Evolutionary conservation across 2,797 vertebrate genomes (phyloP).

Genomic region (Clarias fuscus): DNA sequence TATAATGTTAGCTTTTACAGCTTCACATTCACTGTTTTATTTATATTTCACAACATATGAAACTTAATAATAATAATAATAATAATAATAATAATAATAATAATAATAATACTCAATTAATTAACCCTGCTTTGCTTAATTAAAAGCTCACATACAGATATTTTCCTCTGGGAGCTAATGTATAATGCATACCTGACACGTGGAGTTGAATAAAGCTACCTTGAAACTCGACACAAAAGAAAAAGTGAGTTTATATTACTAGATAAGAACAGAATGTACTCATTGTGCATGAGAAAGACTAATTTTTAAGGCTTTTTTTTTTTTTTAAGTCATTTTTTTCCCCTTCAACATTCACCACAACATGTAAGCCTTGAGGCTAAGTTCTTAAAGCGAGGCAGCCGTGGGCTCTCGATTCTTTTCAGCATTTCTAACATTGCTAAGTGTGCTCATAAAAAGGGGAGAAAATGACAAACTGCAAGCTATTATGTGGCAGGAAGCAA

Average conservation of each 20-base stretch:
- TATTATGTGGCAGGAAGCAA: constrained; percentile 68
- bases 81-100: neutral
- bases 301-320: neutral
- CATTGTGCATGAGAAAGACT: neutral
- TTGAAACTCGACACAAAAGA: neutral
- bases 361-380: neutral
- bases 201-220: constrained; percentile 5
- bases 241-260: neutral
- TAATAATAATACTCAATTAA: neutral
- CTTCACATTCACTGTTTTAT: neutral
- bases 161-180: neutral
- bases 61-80: neutral
- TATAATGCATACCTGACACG: neutral
- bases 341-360: neutral
- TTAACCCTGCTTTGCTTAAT: neutral
- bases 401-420: constrained; percentile 19
- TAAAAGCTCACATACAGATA: neutral
- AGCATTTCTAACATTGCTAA: constrained; percentile 40
- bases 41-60: neutral
- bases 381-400: constrained; percentile 15
- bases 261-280: neutral
- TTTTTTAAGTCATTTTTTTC: neutral
- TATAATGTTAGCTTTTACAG: neutral
- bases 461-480: constrained; percentile 72
- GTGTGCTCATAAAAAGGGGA: constrained; percentile 59